These are phyloP conservation scores for Bovichtus variegatus DNA, from an alignment of 2,797 vertebrate genomes.

Conservation along the genomic window DNA sequence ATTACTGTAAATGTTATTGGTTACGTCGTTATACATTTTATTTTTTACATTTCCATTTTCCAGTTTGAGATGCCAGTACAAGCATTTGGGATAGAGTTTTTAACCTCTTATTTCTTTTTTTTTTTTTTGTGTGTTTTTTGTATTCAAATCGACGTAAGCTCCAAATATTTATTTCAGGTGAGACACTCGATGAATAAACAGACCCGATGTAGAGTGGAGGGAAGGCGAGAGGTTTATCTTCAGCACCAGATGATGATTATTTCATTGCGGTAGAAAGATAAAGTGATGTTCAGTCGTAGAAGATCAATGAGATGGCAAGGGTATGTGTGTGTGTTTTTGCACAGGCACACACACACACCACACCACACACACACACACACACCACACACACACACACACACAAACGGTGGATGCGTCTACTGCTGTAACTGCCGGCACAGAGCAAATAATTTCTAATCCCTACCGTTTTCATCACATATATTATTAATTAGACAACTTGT, in stretches of 20 bases:
- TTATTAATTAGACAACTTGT: slow-evolving; percentile 43
- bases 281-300: slow-evolving; percentile 24
- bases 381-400: too few relatives aligned
- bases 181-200: slow-evolving; percentile 37
- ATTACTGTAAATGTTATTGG: not conserved
- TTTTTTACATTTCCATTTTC: not conserved
- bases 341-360: not conserved
- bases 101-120: not conserved
- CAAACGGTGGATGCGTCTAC: not conserved
- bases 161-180: slow-evolving; percentile 42
- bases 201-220: slow-evolving; percentile 29
- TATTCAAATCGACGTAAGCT: slow-evolving; percentile 20
- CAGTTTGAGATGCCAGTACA: not conserved
- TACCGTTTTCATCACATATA: slow-evolving; percentile 27
- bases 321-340: slow-evolving; percentile 2
- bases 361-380: too few relatives aligned
- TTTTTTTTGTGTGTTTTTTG: slow-evolving; percentile 19
- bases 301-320: slow-evolving; percentile 18
- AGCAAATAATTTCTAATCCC: slow-evolving; percentile 36
- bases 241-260: slow-evolving; percentile 51
- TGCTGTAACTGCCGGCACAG: not conserved
- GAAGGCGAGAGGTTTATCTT: slow-evolving; percentile 34
- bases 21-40: not conserved
- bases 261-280: slow-evolving; percentile 38
- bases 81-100: not conserved